A percentile compares a stretch with the other conserved stretches of the same genome.
phyloP scores from a whole-genome alignment of 2,797 vertebrate genomes.

The Diplodus sargus region DNA sequence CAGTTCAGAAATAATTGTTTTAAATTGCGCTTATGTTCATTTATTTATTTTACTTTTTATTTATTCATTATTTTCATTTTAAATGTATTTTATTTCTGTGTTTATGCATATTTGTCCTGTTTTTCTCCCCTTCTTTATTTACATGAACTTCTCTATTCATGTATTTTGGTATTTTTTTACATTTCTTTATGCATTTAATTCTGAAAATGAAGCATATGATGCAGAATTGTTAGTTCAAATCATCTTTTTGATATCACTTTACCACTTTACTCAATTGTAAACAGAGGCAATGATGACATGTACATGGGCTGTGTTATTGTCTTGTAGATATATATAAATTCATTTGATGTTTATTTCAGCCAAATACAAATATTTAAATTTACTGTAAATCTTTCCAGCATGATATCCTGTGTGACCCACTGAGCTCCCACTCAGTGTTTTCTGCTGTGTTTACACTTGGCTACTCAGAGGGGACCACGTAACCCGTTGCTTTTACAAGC shows the following conservation, averaged over 20 bases:
- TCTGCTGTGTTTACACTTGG: conserved; percentile 66
- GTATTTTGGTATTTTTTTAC: no score
- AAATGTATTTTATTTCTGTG: no score
- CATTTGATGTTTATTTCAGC: not conserved
- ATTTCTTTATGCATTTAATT: no score
- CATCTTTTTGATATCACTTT: not conserved
- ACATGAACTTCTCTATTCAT: no score
- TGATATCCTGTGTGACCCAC: conserved; percentile 18
- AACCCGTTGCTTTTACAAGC: conserved; percentile 69
- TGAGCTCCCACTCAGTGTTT: conserved; percentile 24
- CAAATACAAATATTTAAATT: not conserved
- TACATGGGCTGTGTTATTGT: not conserved
- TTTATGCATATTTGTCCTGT: no score
- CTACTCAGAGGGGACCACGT: conserved; percentile 60
- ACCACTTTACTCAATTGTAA: not conserved
- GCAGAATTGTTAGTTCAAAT: not conserved
- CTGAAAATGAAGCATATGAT: no score
- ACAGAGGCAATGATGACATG: not conserved
- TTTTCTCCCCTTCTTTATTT: no score
- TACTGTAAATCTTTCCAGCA: conserved; percentile 8
- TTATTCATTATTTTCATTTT: no score
- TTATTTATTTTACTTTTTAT: no score
- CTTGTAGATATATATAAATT: not conserved
- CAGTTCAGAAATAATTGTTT: no score
- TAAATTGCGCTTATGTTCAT: no score